Evolutionary conservation across 2,113 vertebrate genomes (phyloP).

Genomic region (Nematolebias whitei): DNA sequence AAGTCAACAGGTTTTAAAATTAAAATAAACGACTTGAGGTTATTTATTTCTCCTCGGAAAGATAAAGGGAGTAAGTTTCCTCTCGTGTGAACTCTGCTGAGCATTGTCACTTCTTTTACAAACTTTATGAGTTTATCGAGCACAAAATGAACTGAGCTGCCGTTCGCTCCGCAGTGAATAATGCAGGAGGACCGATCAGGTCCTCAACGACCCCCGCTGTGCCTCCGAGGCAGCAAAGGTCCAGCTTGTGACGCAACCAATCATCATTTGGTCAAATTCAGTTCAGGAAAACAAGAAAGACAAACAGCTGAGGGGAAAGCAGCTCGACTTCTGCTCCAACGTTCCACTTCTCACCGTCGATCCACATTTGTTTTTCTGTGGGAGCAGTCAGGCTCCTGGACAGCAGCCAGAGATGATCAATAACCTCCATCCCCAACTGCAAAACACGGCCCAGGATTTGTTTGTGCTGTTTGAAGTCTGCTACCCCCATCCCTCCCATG

Average conservation of each 20-base stretch:
- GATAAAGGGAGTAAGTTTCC: no score
- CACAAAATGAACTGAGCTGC: slow-evolving; percentile 38
- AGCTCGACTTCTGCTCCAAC: slow-evolving; percentile 31
- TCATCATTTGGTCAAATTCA: slow-evolving; percentile 44
- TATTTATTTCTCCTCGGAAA: no score
- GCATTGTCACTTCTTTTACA: slow-evolving; percentile 24
- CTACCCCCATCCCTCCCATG: slow-evolving; percentile 60
- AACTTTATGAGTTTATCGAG: slow-evolving; percentile 57
- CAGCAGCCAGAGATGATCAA: slow-evolving; percentile 68
- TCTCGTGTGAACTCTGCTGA: no score
- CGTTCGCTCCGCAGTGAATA: slow-evolving; percentile 43
- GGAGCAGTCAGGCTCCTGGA: slow-evolving; percentile 21
- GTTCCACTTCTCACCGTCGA: slow-evolving; percentile 20
- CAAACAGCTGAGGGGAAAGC: slow-evolving; percentile 50
- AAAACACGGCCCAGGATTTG: slow-evolving; percentile 65
- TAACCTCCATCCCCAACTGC: no score
- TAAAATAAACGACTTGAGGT: no score
- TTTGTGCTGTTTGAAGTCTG: slow-evolving; percentile 68
- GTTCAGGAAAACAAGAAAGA: slow-evolving; percentile 43
- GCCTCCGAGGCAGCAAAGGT: slow-evolving; percentile 30
- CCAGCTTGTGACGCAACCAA: slow-evolving; percentile 42
- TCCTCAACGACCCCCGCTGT: slow-evolving; percentile 21
- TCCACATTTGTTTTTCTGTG: no score
- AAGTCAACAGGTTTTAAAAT: no score
- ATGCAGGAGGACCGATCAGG: slow-evolving; percentile 16